A percentile compares a stretch with the other conserved stretches of the same genome.
Evolutionary conservation across 2,797 vertebrate species (phyloP).

Genomic region (Aulostomus chinensis): DNA sequence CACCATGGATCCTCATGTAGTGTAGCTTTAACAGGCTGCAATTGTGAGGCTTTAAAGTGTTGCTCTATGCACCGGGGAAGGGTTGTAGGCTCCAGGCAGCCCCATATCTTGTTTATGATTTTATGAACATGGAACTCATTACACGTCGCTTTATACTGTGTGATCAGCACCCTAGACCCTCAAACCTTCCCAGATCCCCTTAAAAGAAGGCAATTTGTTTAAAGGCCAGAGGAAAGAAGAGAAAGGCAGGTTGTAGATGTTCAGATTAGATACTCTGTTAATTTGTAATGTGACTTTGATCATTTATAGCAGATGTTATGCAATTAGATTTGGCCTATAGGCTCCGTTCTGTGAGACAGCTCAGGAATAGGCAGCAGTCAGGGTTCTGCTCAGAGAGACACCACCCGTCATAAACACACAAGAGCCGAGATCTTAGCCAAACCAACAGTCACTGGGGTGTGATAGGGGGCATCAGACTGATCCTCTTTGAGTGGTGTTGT

Average conservation of each 20-base stretch:
- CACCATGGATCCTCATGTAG: too few species aligned
- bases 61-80: constrained; percentile 47
- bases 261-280: not conserved
- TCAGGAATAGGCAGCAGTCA: too few species aligned
- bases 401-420: too few species aligned
- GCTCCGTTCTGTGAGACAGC: not conserved
- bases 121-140: constrained; percentile 74
- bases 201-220: constrained; percentile 60
- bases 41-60: constrained; percentile 51
- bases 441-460: too few species aligned
- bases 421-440: too few species aligned
- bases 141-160: constrained; percentile 56
- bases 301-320: not conserved
- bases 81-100: constrained; percentile 41
- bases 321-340: not conserved
- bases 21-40: too few species aligned
- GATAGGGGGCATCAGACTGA: too few species aligned
- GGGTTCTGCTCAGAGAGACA: too few species aligned
- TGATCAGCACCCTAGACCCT: constrained; percentile 45
- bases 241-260: not conserved
- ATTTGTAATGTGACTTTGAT: not conserved
- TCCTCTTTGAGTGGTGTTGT: too few species aligned
- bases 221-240: not conserved
- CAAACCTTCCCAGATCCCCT: constrained; percentile 48
- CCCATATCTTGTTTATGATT: constrained; percentile 70